These are phyloP conservation scores for Calliphora vicina DNA, from an alignment of 1,140 invertebrate genomes.

Conservation along the genomic window DNA sequence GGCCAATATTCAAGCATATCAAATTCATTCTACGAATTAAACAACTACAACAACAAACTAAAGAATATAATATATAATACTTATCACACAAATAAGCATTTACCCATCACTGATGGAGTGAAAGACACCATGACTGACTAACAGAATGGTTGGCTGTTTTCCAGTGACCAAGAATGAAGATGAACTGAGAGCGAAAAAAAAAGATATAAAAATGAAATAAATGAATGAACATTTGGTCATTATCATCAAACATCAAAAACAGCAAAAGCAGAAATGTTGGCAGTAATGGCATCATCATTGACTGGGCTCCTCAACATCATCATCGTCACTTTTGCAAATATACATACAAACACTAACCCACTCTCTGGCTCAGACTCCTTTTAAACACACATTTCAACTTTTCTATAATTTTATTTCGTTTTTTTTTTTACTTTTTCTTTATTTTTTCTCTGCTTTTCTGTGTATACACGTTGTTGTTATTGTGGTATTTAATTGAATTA, in stretches of 20 bases:
- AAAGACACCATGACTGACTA: neutral
- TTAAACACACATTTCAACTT: neutral
- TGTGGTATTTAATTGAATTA: constrained; percentile 31
- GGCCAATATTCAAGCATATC: constrained; percentile 33
- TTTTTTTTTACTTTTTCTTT: neutral
- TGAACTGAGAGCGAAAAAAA: neutral
- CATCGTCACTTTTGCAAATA: neutral
- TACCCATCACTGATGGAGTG: neutral
- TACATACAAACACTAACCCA: neutral
- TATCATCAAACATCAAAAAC: constrained; percentile 12
- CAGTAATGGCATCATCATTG: neutral
- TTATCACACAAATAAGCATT: neutral
- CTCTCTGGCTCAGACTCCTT: neutral
- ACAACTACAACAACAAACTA: neutral
- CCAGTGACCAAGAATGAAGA: neutral
- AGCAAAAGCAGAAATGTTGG: neutral
- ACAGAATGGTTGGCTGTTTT: neutral
- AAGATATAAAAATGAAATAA: neutral
- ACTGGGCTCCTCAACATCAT: neutral
- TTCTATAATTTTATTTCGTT: neutral
- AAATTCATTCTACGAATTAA: neutral
- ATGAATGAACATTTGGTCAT: constrained; percentile 25
- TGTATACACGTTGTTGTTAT: neutral
- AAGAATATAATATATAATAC: neutral
- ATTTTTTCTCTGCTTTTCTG: neutral